Conservation (phyloP, 2,888 invertebrate genomes). For the Trilocha varians region DNA sequence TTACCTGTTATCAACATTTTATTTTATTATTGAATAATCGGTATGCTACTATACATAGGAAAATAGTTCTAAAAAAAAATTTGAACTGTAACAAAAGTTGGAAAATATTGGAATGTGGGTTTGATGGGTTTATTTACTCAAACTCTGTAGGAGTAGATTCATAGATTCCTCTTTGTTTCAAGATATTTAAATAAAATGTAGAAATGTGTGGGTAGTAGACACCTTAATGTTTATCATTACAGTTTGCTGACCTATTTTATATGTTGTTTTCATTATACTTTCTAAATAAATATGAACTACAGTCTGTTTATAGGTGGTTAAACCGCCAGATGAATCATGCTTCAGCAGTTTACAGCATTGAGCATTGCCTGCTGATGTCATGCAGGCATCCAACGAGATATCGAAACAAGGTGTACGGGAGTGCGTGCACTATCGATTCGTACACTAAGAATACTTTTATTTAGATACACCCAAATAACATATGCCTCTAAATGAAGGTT, state of each 20-base stretch:
- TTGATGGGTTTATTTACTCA: too few species aligned
- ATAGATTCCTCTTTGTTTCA: not conserved
- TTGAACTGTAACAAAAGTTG: too few species aligned
- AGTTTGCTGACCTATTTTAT: constrained; percentile 18
- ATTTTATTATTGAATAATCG: too few species aligned
- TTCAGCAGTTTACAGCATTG: constrained; percentile 47
- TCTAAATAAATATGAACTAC: constrained; percentile 17
- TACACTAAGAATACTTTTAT: constrained; percentile 19
- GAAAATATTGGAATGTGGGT: too few species aligned
- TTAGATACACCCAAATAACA: constrained; percentile 32
- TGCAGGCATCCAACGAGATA: constrained; percentile 29
- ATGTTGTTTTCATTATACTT: constrained; percentile 12
- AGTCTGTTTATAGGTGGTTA: constrained; percentile 11
- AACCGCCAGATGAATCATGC: constrained; percentile 45
- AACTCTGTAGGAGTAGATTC: not conserved
- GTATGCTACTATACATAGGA: too few species aligned
- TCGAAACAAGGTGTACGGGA: not conserved
- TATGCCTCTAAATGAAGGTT: constrained; percentile 26
- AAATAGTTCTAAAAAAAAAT: too few species aligned
- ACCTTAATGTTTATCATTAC: constrained; percentile 12
- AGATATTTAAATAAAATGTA: constrained; percentile 2
- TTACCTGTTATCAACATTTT: too few species aligned
- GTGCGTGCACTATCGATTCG: not conserved
- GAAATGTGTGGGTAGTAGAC: not conserved
- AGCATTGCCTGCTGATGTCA: constrained; percentile 63